phyloP scores from a whole-genome alignment of 2,888 invertebrate genomes.

The Trachelus troglodyta region DNA sequence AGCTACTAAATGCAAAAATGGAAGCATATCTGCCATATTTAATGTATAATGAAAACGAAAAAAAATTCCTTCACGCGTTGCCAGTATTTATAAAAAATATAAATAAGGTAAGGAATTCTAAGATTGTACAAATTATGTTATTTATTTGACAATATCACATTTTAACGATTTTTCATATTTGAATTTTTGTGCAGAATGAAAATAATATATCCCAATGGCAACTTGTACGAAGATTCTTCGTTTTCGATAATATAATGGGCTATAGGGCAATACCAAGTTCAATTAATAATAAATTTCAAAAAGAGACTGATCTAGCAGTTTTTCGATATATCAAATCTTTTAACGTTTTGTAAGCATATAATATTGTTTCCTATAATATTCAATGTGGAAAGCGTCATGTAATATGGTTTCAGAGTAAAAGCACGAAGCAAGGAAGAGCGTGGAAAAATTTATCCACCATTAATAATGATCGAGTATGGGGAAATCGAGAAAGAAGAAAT shows the following conservation, averaged over 20 bases:
- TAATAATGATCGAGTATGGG: conserved; percentile 71
- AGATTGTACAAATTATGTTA: conserved; percentile 40
- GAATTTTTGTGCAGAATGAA: conserved; percentile 28
- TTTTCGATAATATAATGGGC: conserved; percentile 72
- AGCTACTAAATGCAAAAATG: conserved; percentile 61
- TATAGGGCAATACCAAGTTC: conserved; percentile 43
- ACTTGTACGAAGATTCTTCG: conserved; percentile 76
- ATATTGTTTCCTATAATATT: background rate
- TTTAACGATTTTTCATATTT: background rate
- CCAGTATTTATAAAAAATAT: conserved; percentile 71
- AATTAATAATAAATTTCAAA: conserved; percentile 38
- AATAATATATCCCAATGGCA: conserved; percentile 71
- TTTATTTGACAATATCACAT: conserved; percentile 5
- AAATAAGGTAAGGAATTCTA: conserved; percentile 51
- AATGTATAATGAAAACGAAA: conserved; percentile 64
- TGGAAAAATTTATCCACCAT: conserved; percentile 73
- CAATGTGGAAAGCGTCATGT: conserved; percentile 9
- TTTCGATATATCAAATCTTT: conserved; percentile 63
- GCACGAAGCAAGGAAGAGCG: conserved; percentile 63
- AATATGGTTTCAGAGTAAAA: conserved; percentile 55
- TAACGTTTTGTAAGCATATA: conserved; percentile 50
- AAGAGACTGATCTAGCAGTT: conserved; percentile 41
- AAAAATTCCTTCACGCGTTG: conserved; percentile 67
- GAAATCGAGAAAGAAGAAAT: conserved; percentile 66
- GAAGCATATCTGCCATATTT: conserved; percentile 71